phyloP scores from a whole-genome alignment of 2,113 vertebrate genomes.

The Aptenodytes patagonicus region DNA sequence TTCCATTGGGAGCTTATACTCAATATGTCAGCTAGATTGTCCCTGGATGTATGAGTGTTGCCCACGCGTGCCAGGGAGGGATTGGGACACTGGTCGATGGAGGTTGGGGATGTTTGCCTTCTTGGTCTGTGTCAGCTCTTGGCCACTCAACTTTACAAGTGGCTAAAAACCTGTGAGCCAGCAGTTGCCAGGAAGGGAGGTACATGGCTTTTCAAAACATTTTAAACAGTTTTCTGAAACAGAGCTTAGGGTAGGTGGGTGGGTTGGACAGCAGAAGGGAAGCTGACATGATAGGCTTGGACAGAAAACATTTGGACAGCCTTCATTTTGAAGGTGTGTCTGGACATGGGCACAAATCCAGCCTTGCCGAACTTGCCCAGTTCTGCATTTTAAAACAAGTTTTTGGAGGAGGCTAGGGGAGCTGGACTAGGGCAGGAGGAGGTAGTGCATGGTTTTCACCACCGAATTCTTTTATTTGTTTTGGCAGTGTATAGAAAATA shows the following conservation, averaged over 20 bases:
- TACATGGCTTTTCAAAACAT: not conserved
- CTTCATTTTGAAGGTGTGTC: not conserved
- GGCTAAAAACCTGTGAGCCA: not conserved
- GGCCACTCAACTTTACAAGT: not conserved
- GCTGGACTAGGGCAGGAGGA: not conserved
- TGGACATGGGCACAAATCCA: not conserved
- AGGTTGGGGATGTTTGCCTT: not conserved
- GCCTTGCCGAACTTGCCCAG: not conserved
- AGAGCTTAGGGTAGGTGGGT: not conserved
- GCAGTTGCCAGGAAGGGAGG: not conserved
- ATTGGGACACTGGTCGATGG: fast-evolving
- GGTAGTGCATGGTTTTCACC: not conserved
- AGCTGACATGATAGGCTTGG: not conserved
- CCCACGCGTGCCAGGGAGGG: not conserved
- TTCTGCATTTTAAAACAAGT: not conserved
- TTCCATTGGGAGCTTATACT: not conserved
- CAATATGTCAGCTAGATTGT: not conserved
- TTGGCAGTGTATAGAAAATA: not conserved
- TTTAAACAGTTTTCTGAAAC: not conserved
- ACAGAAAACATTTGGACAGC: not conserved
- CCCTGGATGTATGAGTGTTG: not conserved
- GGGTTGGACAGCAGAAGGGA: not conserved
- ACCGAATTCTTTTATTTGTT: not conserved
- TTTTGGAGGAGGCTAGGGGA: not conserved
- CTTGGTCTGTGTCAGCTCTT: not conserved